Base-by-base conservation (phyloP, 2,888 invertebrate genomes). In the Eupelmus urozonus region DNA sequence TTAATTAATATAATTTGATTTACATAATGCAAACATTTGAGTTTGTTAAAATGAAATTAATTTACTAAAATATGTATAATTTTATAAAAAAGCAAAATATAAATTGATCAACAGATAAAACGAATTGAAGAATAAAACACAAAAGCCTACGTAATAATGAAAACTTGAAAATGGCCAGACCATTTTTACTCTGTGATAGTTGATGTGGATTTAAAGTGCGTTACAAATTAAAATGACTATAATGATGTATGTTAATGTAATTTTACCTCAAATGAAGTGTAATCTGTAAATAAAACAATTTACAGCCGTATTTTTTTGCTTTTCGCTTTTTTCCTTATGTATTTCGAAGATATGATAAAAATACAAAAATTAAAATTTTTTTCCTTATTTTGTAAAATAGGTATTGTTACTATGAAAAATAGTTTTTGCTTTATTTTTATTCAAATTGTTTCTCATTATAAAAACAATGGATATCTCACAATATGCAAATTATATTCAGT, bases 181-280 rank as follows among this genome's bases (percentile, higher is more conserved):
- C 74, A 80, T 78, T 78, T 75, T 78, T 57, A 80, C 53, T 78
- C 80, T 80, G 80, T 80, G 80, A 80, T 80, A 80, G 80, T 72
- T 80, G 57, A 65, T 77, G 60, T 66, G 74, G 67, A 74, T 74
- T 69, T 70, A 66, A 80, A 66, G 34, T n/a, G 70, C 70, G 65
- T 60, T 72, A 60, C 29, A 49, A 70, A 75, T 69, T 65, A 27
- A 75, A 75, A 67, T 55, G 55, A 71, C 59, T 70, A 67, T 70
- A 76, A 76, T 23, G 34, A 60, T 73, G 49, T 69, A 70, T 53
- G 29, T 80, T 75, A 63, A 67, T 75, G 78, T 78, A 73, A 76
- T 42, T 45, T 66, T 66, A 78, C 18, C 34, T 69, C 25, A 60
- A 59, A 42, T 55, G 25, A 75, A 16, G 55, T 78, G 20, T 57